Evolutionary conservation across 2,888 invertebrate species (phyloP).

Genomic region (Argyresthia goedartella): DNA sequence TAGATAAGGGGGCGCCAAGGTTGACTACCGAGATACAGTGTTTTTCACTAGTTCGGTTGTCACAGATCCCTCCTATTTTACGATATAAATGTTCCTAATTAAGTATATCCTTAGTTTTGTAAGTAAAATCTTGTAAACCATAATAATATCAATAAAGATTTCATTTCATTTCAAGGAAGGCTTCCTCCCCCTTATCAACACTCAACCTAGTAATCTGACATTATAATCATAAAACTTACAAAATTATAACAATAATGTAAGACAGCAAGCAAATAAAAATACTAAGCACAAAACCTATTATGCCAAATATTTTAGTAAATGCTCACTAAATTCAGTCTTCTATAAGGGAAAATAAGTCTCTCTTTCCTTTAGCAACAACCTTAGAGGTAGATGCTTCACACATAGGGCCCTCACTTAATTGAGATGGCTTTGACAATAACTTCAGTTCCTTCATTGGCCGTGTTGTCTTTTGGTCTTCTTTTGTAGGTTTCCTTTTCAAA

Average conservation of each 20-base stretch:
- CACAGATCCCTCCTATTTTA: too few species aligned
- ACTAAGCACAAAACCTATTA: neutral
- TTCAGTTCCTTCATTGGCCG: conserved; percentile 42
- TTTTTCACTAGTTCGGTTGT: too few species aligned
- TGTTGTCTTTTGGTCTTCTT: conserved; percentile 24
- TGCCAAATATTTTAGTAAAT: neutral
- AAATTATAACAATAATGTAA: neutral
- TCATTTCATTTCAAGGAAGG: neutral
- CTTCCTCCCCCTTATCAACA: neutral
- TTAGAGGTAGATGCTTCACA: conserved; percentile 6
- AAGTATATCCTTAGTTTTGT: too few species aligned
- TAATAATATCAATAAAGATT: too few species aligned
- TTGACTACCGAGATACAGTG: too few species aligned
- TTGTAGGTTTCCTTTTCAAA: conserved; percentile 47
- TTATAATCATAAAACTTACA: neutral
- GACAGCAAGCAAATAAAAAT: neutral
- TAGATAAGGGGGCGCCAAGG: too few species aligned
- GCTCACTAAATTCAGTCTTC: conserved; percentile 31
- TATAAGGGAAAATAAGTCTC: conserved; percentile 29
- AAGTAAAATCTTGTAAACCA: too few species aligned
- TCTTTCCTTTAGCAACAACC: conserved; percentile 27
- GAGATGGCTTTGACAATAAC: conserved; percentile 15
- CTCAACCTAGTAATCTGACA: neutral
- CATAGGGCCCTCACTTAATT: conserved; percentile 16
- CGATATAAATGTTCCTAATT: too few species aligned